These are phyloP conservation scores for Leptopilina drosophilae DNA, from an alignment of 2,888 invertebrate genomes.

Conservation along the genomic window DNA sequence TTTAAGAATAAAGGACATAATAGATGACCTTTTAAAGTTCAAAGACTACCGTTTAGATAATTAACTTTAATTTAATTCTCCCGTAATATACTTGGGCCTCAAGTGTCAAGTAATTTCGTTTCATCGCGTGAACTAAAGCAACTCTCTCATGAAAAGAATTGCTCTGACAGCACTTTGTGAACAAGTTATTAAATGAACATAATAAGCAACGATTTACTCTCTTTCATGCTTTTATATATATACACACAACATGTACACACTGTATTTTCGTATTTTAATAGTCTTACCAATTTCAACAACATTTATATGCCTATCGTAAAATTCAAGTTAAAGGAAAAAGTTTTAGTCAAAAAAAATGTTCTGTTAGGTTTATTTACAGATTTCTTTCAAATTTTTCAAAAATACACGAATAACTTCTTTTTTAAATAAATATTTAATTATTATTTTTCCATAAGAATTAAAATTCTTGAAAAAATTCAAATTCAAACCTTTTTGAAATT, in stretches of 20 bases:
- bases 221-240: not conserved
- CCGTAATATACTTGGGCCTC: not conserved
- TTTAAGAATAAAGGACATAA: not conserved
- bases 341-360: too few species aligned
- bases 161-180: conserved; percentile 8
- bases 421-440: too few species aligned
- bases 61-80: conserved; percentile 27
- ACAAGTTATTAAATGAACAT: conserved; percentile 30
- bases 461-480: too few species aligned
- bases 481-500: too few species aligned
- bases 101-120: conserved; percentile 32
- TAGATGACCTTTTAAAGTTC: not conserved
- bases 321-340: too few species aligned
- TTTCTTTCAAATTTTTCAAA: too few species aligned
- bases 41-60: conserved; percentile 21
- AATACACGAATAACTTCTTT: too few species aligned
- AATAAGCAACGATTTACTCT: conserved; percentile 24
- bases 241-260: too few species aligned
- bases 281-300: not conserved
- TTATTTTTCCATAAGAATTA: too few species aligned
- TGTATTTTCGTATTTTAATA: not conserved
- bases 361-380: too few species aligned
- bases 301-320: not conserved
- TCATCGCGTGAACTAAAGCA: conserved; percentile 34
- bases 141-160: conserved; percentile 16